These are phyloP conservation scores for Spheniscus mendiculus DNA, from an alignment of 2,113 vertebrate genomes.

Conservation along the genomic window DNA sequence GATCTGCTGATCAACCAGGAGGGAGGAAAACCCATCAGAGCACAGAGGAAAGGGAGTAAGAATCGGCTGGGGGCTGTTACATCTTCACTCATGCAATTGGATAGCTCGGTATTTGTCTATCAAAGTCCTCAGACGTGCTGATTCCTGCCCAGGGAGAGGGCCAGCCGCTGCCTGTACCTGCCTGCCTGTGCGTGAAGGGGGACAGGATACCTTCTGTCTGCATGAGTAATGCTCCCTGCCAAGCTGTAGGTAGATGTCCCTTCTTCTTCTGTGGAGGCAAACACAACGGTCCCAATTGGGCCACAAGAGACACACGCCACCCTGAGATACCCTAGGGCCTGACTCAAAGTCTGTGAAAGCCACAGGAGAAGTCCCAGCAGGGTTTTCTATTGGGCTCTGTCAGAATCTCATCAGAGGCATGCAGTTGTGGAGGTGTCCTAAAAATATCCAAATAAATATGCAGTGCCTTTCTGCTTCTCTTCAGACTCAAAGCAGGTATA, in stretches of 20 bases:
- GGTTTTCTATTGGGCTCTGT: background rate
- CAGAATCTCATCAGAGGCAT: background rate
- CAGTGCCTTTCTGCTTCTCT: background rate
- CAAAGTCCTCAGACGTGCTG: no score
- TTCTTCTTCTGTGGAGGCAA: background rate
- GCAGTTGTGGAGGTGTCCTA: background rate
- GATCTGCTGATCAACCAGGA: background rate
- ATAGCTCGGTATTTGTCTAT: background rate
- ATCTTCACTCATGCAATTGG: background rate
- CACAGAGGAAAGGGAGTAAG: background rate
- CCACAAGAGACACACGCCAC: accelerated
- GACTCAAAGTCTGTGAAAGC: background rate
- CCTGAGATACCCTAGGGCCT: background rate
- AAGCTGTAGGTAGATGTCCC: background rate
- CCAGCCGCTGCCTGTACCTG: background rate
- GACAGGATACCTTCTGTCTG: background rate
- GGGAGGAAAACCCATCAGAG: background rate
- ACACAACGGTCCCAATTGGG: accelerated
- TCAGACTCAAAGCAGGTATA: background rate
- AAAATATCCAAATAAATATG: background rate
- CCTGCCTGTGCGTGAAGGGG: background rate
- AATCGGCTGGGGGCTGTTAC: accelerated
- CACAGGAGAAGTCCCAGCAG: background rate
- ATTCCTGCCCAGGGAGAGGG: background rate
- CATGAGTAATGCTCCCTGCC: background rate